Conservation (phyloP, 2,797 vertebrate species). For the Mormyrops attenuatus region DNA sequence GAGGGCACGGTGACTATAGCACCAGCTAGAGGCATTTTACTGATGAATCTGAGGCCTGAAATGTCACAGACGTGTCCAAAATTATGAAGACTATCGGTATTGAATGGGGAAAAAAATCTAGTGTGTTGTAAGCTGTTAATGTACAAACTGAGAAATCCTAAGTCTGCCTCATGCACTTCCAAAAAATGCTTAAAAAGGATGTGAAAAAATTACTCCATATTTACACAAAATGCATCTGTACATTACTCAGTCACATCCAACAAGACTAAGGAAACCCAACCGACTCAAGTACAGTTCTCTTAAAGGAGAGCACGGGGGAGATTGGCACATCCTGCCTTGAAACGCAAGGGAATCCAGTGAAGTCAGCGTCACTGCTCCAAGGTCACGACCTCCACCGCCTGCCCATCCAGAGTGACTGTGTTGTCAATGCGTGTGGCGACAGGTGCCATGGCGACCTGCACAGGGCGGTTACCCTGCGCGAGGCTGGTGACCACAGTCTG, state of each 20-base stretch:
- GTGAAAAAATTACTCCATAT: background rate
- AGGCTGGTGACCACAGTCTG: slow-evolving; percentile 97
- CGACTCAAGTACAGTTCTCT: background rate
- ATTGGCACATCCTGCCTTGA: slow-evolving; percentile 33
- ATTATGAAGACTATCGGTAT: background rate
- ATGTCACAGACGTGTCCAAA: background rate
- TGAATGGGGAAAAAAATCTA: background rate
- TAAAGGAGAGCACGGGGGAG: slow-evolving; percentile 26
- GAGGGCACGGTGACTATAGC: slow-evolving; percentile 32
- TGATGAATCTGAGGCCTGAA: background rate
- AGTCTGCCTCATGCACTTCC: background rate
- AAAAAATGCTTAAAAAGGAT: background rate
- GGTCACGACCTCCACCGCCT: slow-evolving; percentile 94
- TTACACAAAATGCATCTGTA: slow-evolving; percentile 14
- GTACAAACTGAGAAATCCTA: background rate
- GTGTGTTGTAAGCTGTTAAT: background rate
- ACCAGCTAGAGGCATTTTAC: slow-evolving; percentile 20
- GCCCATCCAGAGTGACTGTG: slow-evolving; percentile 89
- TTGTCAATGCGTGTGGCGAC: slow-evolving; percentile 88
- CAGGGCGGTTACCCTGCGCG: slow-evolving; percentile 88
- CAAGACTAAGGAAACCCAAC: background rate
- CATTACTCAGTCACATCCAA: background rate
- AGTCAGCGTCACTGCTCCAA: slow-evolving; percentile 77
- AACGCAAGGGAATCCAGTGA: slow-evolving; percentile 41
- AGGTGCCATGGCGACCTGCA: slow-evolving; percentile 96